Conservation (phyloP, 1,140 invertebrate species). For the Cotesia chilonis region DNA sequence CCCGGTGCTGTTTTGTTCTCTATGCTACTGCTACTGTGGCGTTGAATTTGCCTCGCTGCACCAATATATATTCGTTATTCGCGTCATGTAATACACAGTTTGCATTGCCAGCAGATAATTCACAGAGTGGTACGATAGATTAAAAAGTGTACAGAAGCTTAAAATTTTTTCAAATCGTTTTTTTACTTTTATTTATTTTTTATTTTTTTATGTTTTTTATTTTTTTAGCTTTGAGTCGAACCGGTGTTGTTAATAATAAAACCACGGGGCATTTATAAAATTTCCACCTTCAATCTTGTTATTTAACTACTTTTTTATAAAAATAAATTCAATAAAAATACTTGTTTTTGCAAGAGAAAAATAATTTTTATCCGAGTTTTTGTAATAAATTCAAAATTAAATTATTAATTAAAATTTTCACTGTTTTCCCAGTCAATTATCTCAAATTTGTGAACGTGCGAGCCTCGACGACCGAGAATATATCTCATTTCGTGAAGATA, state of each 20-base stretch:
- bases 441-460: too few relatives aligned
- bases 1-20: constrained; percentile 56
- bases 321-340: too few relatives aligned
- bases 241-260: too few relatives aligned
- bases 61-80: constrained; percentile 34
- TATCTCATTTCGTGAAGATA: constrained; percentile 27
- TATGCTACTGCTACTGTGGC: not conserved
- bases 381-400: too few relatives aligned
- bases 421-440: too few relatives aligned
- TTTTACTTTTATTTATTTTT: not conserved
- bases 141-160: constrained; percentile 3
- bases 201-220: not conserved
- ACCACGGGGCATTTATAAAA: too few relatives aligned
- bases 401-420: too few relatives aligned
- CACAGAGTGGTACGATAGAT: constrained; percentile 40
- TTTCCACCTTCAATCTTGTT: too few relatives aligned
- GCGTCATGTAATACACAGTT: constrained; percentile 37
- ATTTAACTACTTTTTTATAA: too few relatives aligned
- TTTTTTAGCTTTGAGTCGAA: not conserved
- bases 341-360: too few relatives aligned
- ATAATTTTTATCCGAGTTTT: too few relatives aligned
- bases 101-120: constrained; percentile 43
- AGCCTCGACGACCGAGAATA: too few relatives aligned
- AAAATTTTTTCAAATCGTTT: constrained; percentile 4
- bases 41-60: constrained; percentile 26